A percentile compares a stretch with the other conserved stretches of the same genome.
Conservation (phyloP, 1,140 invertebrate genomes). For the Teleogryllus occipitalis region DNA sequence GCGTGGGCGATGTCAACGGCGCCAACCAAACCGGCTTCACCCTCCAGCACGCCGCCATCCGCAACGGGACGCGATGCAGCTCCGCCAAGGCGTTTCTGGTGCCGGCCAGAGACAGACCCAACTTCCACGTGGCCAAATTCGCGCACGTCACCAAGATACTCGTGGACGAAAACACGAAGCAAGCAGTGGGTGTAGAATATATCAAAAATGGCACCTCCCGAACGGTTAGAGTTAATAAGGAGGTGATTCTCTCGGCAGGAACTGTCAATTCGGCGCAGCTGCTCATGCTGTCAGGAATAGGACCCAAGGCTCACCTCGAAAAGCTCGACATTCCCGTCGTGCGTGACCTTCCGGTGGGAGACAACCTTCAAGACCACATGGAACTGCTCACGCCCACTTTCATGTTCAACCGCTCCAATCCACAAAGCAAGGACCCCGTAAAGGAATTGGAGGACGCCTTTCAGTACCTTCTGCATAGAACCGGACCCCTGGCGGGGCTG, state of each 20-base stretch:
- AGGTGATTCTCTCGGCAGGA: constrained; percentile 77
- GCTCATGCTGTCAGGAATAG: constrained; percentile 86
- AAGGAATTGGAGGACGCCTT: constrained; percentile 18
- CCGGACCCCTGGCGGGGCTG: constrained; percentile 15
- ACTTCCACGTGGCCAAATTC: constrained; percentile 35
- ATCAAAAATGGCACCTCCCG: constrained; percentile 33
- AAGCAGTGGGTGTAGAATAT: constrained; percentile 43
- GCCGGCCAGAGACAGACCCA: constrained; percentile 35
- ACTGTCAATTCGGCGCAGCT: constrained; percentile 85
- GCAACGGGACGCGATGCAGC: constrained; percentile 40
- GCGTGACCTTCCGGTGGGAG: constrained; percentile 30
- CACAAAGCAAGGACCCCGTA: not conserved
- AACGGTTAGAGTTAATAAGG: constrained; percentile 37
- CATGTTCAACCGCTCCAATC: constrained; percentile 21
- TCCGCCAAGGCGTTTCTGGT: constrained; percentile 39
- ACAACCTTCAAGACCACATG: constrained; percentile 44
- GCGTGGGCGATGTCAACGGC: constrained; percentile 44
- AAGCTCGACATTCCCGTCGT: constrained; percentile 44
- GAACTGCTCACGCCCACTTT: constrained; percentile 16
- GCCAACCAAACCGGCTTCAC: constrained; percentile 38
- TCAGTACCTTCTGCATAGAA: constrained; percentile 28
- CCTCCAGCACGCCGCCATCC: constrained; percentile 17
- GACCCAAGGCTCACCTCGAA: constrained; percentile 65
- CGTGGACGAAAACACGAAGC: constrained; percentile 38
- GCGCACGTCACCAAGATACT: constrained; percentile 32